Percentiles rank a stretch among this genome's conserved stretches.
phyloP scores from a whole-genome alignment of 2,113 vertebrate genomes.

The Corynorhinus townsendii region DNA sequence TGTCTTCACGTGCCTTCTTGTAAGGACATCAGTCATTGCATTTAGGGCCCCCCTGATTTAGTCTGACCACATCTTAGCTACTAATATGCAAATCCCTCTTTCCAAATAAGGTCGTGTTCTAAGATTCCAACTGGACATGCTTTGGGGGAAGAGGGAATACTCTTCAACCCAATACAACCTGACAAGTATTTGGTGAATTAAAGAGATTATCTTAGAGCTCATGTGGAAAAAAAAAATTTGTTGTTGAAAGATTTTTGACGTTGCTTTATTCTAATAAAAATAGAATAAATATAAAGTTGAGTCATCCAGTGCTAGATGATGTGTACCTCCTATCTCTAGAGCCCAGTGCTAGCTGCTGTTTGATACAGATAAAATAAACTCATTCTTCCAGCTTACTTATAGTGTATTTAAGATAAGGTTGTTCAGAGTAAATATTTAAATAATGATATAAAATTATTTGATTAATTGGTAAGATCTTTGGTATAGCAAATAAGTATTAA shows the following conservation, averaged over 20 bases:
- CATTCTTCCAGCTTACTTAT: not conserved
- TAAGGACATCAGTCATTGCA: not conserved
- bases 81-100: not conserved
- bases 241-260: not conserved
- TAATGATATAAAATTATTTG: not conserved
- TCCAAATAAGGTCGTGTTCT: not conserved
- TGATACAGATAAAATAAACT: not conserved
- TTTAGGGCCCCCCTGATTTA: not conserved
- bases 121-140: not conserved
- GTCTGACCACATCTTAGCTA: not conserved
- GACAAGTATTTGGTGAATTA: not conserved
- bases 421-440: not conserved
- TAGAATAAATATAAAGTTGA: not conserved
- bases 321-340: not conserved
- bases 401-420: not conserved
- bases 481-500: not conserved
- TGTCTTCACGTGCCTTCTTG: not conserved
- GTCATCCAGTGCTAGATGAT: not conserved
- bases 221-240: not conserved
- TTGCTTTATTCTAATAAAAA: not conserved
- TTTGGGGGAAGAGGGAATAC: not conserved
- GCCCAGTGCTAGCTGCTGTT: not conserved
- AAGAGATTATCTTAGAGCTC: not conserved
- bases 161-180: not conserved
- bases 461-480: not conserved